Conservation (phyloP, 2,797 vertebrate species). For the Molossus molossus region DNA sequence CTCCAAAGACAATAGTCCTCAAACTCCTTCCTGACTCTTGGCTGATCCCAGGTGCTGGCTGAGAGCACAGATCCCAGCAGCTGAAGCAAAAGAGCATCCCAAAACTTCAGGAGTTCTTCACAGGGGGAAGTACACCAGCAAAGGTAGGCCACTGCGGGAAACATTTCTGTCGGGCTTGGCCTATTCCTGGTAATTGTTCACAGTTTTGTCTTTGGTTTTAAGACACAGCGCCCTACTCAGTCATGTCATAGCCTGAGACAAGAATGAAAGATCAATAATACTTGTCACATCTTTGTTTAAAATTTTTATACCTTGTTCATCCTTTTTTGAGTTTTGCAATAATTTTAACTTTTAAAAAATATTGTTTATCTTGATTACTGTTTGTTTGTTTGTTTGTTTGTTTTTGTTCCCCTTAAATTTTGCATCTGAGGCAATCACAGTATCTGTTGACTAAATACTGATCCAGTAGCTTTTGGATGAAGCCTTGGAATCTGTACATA, state of each 20-base stretch:
- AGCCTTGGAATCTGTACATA: background rate
- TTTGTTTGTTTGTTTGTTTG: background rate
- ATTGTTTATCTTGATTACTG: background rate
- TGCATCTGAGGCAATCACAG: background rate
- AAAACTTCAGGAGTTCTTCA: background rate
- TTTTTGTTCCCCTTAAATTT: background rate
- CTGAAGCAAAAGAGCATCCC: background rate
- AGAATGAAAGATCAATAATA: slow-evolving; percentile 59
- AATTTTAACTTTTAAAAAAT: background rate
- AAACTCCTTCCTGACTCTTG: background rate
- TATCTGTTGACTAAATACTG: background rate
- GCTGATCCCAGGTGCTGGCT: background rate
- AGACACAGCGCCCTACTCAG: background rate
- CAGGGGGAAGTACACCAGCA: background rate
- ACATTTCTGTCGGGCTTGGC: background rate
- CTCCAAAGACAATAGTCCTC: background rate
- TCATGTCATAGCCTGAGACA: background rate
- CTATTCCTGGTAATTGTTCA: background rate
- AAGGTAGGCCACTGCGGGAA: background rate
- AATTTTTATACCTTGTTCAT: background rate
- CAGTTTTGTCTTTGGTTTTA: background rate
- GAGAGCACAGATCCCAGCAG: background rate
- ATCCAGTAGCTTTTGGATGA: background rate
- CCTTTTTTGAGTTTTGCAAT: background rate
- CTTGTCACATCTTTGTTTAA: background rate